Conservation (phyloP, 2,888 invertebrate genomes). For the Eupithecia insigniata region DNA sequence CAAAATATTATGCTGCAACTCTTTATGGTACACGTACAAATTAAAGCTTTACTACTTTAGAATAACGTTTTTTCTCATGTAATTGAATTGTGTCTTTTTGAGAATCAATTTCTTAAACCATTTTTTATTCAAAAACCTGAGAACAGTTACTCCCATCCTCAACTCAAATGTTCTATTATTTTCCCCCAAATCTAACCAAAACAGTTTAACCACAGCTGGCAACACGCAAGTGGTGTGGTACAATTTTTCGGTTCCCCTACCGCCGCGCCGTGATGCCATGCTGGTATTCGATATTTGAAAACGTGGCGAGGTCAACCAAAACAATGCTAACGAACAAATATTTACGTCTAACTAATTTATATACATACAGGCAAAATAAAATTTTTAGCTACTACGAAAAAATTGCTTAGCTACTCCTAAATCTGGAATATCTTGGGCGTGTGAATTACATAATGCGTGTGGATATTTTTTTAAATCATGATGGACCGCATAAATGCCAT, state of each 20-base stretch:
- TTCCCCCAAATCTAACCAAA: not conserved
- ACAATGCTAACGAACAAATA: not conserved
- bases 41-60: not conserved
- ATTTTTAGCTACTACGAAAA: not conserved
- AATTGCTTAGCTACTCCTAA: too few relatives aligned
- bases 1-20: too few relatives aligned
- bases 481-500: too few relatives aligned
- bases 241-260: conserved; percentile 13
- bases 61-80: too few relatives aligned
- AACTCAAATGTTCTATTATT: not conserved
- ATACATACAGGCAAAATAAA: not conserved
- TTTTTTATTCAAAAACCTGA: not conserved
- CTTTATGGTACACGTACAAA: not conserved
- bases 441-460: too few relatives aligned
- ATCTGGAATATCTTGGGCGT: too few relatives aligned
- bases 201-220: not conserved
- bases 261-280: not conserved
- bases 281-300: conserved; percentile 3
- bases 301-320: conserved; percentile 49
- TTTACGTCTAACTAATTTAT: not conserved
- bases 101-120: not conserved
- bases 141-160: not conserved
- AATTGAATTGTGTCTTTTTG: too few relatives aligned
- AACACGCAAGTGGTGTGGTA: conserved; percentile 4
- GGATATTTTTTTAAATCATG: too few relatives aligned